Percentiles rank a stretch among this genome's conserved stretches.
These are phyloP conservation scores for Melanostigma gelatinosum DNA, from an alignment of 2,113 vertebrate genomes.

Conservation along the genomic window DNA sequence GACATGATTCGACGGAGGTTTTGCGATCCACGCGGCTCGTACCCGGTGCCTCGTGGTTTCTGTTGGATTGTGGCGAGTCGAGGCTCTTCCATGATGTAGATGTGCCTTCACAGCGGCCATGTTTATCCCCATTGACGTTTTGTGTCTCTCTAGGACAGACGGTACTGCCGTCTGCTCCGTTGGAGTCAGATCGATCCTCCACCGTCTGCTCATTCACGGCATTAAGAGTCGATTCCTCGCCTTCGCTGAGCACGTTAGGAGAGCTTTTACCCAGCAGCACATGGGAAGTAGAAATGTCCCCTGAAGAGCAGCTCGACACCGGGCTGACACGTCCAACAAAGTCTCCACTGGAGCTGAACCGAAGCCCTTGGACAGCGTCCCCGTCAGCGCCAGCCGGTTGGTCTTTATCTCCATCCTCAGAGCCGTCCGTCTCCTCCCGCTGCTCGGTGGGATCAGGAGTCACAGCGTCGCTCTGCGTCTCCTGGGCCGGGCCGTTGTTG, in stretches of 20 bases:
- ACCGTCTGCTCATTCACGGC: background rate
- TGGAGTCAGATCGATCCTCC: background rate
- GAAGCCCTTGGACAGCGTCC: constrained; percentile 23
- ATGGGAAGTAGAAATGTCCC: background rate
- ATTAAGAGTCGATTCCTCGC: constrained; percentile 2
- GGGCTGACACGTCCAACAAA: constrained; percentile 63
- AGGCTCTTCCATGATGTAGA: constrained; percentile 3
- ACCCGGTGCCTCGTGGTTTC: background rate
- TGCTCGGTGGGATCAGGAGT: background rate
- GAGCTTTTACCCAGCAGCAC: constrained; percentile 9
- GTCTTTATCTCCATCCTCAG: background rate
- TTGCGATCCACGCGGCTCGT: background rate
- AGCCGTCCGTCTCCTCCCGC: background rate
- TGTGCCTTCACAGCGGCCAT: background rate
- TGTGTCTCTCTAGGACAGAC: constrained; percentile 4
- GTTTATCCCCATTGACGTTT: background rate
- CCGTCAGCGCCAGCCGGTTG: background rate
- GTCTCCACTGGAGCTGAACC: constrained; percentile 70
- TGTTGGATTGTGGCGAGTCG: constrained; percentile 14
- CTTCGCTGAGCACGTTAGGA: background rate
- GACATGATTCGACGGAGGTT: constrained; percentile 16
- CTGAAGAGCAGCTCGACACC: constrained; percentile 16
- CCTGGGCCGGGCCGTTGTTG: background rate
- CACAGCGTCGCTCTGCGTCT: background rate
- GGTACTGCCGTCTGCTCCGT: background rate